Percentiles rank a stretch among this genome's conserved stretches.
phyloP scores from a whole-genome alignment of 2,113 vertebrate species.

The Kryptolebias marmoratus region DNA sequence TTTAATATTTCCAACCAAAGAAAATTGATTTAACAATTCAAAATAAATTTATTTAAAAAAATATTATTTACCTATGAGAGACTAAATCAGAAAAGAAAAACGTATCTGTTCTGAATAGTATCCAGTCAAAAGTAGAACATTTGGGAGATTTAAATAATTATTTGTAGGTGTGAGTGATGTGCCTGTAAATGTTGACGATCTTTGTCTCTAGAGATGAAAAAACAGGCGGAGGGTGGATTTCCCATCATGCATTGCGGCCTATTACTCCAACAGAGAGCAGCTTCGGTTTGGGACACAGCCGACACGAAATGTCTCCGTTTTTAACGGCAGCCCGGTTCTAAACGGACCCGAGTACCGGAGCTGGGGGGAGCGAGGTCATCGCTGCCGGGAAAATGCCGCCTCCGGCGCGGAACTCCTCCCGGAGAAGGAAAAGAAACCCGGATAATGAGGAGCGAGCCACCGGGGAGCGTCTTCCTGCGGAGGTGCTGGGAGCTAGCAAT shows the following conservation, averaged over 20 bases:
- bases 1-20: too few species aligned
- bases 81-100: too few species aligned
- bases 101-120: too few species aligned
- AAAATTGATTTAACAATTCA: too few species aligned
- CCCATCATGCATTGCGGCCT: slow-evolving; percentile 50
- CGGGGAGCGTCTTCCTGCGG: slow-evolving; percentile 6
- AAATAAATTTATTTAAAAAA: too few species aligned
- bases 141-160: too few species aligned
- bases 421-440: slow-evolving; percentile 43
- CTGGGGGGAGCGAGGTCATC: neutral
- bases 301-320: slow-evolving; percentile 11
- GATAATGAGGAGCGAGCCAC: slow-evolving; percentile 45
- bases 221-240: neutral
- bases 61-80: too few species aligned
- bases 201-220: rapidly evolving
- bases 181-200: neutral
- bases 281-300: neutral
- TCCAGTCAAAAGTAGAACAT: too few species aligned
- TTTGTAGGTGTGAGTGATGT: neutral
- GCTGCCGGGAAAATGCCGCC: slow-evolving; percentile 34
- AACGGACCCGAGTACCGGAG: neutral
- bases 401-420: slow-evolving; percentile 20
- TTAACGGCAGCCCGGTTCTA: neutral
- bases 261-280: slow-evolving; percentile 17
- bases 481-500: slow-evolving; percentile 41